Evolutionary conservation across 2,113 vertebrate genomes (phyloP), one percentile per base, ranked within the genome.

Genomic region (Lepidothrix coronata): DNA sequence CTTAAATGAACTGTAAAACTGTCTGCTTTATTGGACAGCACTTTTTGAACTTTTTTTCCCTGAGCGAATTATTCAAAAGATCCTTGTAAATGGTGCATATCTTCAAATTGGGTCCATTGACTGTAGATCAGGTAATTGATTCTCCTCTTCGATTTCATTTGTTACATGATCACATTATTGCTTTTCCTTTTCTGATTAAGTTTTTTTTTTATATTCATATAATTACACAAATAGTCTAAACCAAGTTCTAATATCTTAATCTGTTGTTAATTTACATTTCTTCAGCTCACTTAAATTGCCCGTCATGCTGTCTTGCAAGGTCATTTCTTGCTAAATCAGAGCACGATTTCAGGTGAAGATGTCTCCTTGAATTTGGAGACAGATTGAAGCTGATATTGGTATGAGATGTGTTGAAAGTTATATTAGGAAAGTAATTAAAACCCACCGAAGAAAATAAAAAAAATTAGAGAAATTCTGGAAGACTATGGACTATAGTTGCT

Each of bases 1-100:
- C 54, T 89, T 94, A 97, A 97, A 97, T 96, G 96, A 97, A 95
- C 94, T 94, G 91, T 96, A 93, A 97, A 96, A 41, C 61, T 85
- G 86, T 94, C 74, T 88, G 88, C 84, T 91, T 97, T 97, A 95
- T 95, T 96, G 89, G 87, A 93, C 81, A 91, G 54, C 62, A 89
- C 70, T 92, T 94, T 78, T 61, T 54, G 73, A 92, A 89, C 73
- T 61, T 89, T 87, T 68, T 77, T 39, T 11, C 27, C 66, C 46
- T 54, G 82, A 84, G 73, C 57, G 62, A 96, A 94, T 96, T 93
- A 93, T 94, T 96, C 86, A 93, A 91, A 96, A 95, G 61, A 79
- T 81, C 73, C 86, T 87, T 4, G 46, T 89, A 95, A 96, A 96
- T 95, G 94, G 90, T 93, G 90, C 88, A 79, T 85, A 88, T 73